These are phyloP conservation scores for Mythimna ferrago DNA, from an alignment of 2,888 invertebrate species.

Conservation along the genomic window DNA sequence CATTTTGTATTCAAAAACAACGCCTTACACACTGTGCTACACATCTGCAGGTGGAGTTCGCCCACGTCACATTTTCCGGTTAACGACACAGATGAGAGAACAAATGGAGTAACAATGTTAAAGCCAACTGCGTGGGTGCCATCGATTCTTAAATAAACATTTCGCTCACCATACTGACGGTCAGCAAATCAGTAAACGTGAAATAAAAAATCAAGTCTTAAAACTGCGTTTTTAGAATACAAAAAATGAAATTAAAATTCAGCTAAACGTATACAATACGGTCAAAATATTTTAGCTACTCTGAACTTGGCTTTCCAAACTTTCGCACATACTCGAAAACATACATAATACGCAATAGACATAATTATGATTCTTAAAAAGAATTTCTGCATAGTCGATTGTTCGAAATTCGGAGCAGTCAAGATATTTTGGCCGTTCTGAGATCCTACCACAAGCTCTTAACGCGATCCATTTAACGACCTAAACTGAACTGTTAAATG, in stretches of 20 bases:
- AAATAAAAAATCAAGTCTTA: no score
- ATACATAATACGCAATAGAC: no score
- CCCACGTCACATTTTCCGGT: conserved; percentile 64
- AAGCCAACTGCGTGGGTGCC: background rate
- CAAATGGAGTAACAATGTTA: conserved; percentile 21
- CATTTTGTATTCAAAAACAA: conserved; percentile 62
- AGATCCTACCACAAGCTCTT: no score
- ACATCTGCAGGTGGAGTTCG: conserved; percentile 63
- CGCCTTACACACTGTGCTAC: conserved; percentile 56
- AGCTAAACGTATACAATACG: background rate
- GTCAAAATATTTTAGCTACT: no score
- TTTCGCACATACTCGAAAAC: no score
- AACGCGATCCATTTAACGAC: no score
- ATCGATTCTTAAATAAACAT: background rate
- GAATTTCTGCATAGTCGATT: no score
- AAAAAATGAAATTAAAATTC: background rate
- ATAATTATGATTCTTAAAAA: no score
- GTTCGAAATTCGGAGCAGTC: no score
- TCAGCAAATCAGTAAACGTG: background rate
- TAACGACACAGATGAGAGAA: conserved; percentile 18
- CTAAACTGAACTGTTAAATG: no score
- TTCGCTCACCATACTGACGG: background rate
- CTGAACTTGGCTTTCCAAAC: no score
- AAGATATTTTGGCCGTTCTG: no score
- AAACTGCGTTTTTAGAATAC: background rate